phyloP scores from a whole-genome alignment of 2,797 vertebrate species.

The Hirundo rustica region DNA sequence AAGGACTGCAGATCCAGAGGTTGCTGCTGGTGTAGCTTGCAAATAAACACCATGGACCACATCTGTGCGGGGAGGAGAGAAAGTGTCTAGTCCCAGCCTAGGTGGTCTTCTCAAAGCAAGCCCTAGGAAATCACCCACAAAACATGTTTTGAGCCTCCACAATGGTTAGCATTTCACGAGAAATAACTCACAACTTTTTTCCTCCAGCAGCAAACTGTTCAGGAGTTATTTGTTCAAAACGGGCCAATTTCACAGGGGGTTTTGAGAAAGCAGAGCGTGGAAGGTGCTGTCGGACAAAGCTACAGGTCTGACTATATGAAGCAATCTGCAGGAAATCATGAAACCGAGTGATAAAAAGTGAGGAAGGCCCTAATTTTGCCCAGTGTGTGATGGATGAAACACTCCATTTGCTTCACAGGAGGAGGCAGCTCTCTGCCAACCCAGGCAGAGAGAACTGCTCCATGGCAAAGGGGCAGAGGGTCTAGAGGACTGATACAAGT shows the following conservation, averaged over 20 bases:
- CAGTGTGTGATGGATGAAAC: background rate
- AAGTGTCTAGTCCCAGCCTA: background rate
- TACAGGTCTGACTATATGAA: background rate
- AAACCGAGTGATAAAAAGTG: background rate
- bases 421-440: background rate
- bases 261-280: background rate
- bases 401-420: background rate
- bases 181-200: background rate
- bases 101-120: background rate
- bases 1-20: background rate
- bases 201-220: background rate
- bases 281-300: background rate
- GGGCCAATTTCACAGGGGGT: background rate
- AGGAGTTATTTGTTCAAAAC: background rate
- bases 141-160: background rate
- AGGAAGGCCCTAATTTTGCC: background rate
- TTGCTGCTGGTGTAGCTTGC: background rate
- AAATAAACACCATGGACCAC: background rate
- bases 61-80: background rate
- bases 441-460: background rate
- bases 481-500: background rate
- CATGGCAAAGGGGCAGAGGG: accelerated
- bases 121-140: background rate
- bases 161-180: background rate
- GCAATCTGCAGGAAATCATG: background rate